phyloP scores from a whole-genome alignment of 1,140 invertebrate genomes.

The Harpegnathos saltator region DNA sequence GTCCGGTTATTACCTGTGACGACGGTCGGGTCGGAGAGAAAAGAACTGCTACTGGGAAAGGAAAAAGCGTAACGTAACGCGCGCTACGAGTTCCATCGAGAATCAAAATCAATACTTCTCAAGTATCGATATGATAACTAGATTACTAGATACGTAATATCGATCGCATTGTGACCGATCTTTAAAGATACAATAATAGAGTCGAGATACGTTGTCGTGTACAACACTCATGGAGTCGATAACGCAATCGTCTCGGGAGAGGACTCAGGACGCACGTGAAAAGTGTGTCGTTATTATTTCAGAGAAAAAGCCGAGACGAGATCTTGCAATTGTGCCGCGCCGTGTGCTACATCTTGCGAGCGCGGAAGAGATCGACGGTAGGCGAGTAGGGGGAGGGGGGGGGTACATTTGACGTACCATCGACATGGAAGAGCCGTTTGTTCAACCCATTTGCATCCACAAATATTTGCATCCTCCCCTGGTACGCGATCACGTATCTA shows the following conservation, averaged over 20 bases:
- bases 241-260: not conserved
- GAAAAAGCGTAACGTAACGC: not conserved
- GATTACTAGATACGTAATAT: constrained; percentile 10
- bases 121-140: not conserved
- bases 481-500: not conserved
- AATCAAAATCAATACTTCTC: constrained; percentile 32
- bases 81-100: not conserved
- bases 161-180: not conserved
- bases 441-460: constrained; percentile 30
- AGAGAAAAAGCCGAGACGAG: not conserved
- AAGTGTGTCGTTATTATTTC: constrained; percentile 21
- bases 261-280: not conserved
- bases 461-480: constrained; percentile 35
- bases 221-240: not conserved
- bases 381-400: too few relatives aligned
- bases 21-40: constrained; percentile 14
- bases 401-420: constrained; percentile 3
- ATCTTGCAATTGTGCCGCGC: not conserved
- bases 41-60: not conserved
- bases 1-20: constrained; percentile 13
- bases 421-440: not conserved
- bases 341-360: not conserved
- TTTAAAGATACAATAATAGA: not conserved
- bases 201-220: not conserved
- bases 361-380: not conserved